Evolutionary conservation across 2,797 vertebrate species (phyloP), one percentile per base, ranked within the genome.

Genomic region (Glossophaga mutica): DNA sequence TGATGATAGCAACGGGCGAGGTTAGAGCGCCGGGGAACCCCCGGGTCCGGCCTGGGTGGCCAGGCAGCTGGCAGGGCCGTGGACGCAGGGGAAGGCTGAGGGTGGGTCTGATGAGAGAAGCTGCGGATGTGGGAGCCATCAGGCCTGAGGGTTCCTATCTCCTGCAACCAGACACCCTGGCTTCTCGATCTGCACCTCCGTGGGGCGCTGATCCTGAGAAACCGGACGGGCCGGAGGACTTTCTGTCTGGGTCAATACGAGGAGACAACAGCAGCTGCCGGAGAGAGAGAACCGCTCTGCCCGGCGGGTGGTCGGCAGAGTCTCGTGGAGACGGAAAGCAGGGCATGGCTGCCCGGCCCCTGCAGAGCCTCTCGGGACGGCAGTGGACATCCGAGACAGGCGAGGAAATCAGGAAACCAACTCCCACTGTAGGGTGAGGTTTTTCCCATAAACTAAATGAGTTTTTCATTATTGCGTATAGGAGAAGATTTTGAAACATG

Each of bases 361-460:
- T 21, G 78, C 48, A 42, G 15, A 50, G 19, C 2, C 62, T 73
- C 77, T 71, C 76, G 22, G 44, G 55, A 62, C 0, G 62, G 39
- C 19, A 39, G 62, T 46, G 46, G 62, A 21, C 26, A 50, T 21
- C 65, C 78, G 0, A 73, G 46, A 76, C 65, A 9, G 70, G 37
- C 44, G 10, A 83, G 83, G 74, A 77, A 90, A 84, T n/a, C 2
- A 67, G 50, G 87, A 59, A 90, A 67, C n/a, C 85, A 67, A 77
- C 55, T 32, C 59, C 67, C 24, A 37, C 65, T 67, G 37, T n/a
- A 81, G 79, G 34, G 65, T 2, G 39, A 79, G 32, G 24, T 32
- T 42, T 77, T 71, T 57, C 85, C 50, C 52, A 8, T 52, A 77
- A 85, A 91, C 82, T 68, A 96, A 88, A 94, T 34, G 68, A 26